Base-by-base conservation (phyloP, 2,113 vertebrate species). In the mouse (Mus musculus) region DNA sequence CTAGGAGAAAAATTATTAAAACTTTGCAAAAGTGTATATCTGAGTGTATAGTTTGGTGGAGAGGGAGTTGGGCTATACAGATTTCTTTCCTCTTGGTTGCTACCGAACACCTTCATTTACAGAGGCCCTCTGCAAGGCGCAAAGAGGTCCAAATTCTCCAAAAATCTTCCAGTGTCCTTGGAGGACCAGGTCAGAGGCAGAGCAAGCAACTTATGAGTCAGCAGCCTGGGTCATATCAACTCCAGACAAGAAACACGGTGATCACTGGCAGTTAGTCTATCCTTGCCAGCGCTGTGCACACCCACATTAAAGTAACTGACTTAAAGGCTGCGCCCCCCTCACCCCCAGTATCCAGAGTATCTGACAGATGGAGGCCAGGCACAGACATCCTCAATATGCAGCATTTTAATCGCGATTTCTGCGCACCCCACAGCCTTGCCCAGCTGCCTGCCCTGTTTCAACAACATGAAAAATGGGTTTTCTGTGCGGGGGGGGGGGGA, bases 221-320 rank as follows among this genome's bases (percentile, higher is more conserved):
- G 46, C 3, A 5, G 19, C 3, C 2, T 12, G 1, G 17, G 14
- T 76, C 46, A 1, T 49, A 20, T 46, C 17, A 26, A 59, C 42
- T 61, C 52, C 3, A 0, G 30, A 10, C 36, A 5, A 28, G 36
- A 42, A 30, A 52, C 3, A 42, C 46, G n/a, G 52, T 3, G 0
- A 7, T 26, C 39, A 14, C 61, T n/a, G 6, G 0, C 6, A 93
- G 22, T 54, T 2, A 26, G 49, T 12, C 36, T 0, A 0, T 42
- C 24, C 3, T n/a, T 17, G 26, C 5, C n/a, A 2, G 36, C 0
- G 0, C 20, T 61, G 56, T 16, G 24, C n/a, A 80, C 77, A 80
- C 49, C 9, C 36, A 63, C 7, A 7, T 10, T 77, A 77, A 95
- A 39, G 24, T 11, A 6, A 30, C 33, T 30, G 52, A 63, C 22